phyloP scores from a whole-genome alignment of 2,888 invertebrate genomes.

The Xylota sylvarum region DNA sequence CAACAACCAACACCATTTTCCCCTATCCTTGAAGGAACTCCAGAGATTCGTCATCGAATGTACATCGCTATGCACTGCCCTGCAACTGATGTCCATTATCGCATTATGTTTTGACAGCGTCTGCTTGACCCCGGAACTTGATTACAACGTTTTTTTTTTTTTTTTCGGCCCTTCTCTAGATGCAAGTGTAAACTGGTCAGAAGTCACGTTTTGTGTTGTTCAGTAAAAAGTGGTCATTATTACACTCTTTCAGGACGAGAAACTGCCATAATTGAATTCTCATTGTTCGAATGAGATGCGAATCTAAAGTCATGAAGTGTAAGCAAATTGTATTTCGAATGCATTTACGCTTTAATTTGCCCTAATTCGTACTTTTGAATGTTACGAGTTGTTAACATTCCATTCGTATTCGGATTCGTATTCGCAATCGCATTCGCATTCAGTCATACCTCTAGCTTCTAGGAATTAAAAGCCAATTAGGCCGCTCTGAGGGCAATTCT shows the following conservation, averaged over 20 bases:
- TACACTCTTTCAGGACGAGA: background rate
- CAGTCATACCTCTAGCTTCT: too few relatives aligned
- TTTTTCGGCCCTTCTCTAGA: background rate
- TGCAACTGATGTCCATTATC: constrained; percentile 65
- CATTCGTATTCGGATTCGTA: too few relatives aligned
- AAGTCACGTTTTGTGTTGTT: constrained; percentile 44
- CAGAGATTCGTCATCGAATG: constrained; percentile 14
- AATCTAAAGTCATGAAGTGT: constrained; percentile 13
- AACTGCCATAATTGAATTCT: constrained; percentile 33
- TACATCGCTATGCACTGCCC: background rate
- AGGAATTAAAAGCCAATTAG: too few relatives aligned
- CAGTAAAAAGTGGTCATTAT: constrained; percentile 14
- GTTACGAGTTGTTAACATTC: background rate
- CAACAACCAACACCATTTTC: background rate
- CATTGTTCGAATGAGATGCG: constrained; percentile 16
- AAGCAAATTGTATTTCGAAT: constrained; percentile 27
- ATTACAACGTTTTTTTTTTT: constrained; percentile 17
- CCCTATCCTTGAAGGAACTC: constrained; percentile 16
- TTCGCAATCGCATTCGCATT: too few relatives aligned
- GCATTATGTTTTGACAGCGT: constrained; percentile 60
- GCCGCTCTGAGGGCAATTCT: too few relatives aligned
- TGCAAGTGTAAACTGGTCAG: constrained; percentile 28
- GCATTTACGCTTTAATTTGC: constrained; percentile 5
- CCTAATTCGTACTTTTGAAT: background rate
- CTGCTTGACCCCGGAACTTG: constrained; percentile 46